Percentiles rank a stretch among this genome's conserved stretches.
Conservation (phyloP, 1,140 invertebrate genomes). For the Sitobion miscanthi region DNA sequence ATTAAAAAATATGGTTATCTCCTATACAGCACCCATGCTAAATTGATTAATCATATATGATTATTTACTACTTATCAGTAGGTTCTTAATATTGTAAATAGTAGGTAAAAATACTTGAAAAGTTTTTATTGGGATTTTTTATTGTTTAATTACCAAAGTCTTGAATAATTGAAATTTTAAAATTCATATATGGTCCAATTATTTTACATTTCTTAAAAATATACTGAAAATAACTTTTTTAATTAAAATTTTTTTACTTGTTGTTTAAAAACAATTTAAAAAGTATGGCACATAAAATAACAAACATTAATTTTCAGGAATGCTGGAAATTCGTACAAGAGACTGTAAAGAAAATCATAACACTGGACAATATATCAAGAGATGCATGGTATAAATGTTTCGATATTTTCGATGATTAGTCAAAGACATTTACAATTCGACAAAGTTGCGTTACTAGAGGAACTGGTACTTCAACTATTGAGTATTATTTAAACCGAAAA, state of each 20-base stretch:
- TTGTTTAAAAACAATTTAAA: neutral
- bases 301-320: conserved; percentile 86
- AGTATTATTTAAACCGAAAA: conserved; percentile 65
- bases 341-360: conserved; percentile 89
- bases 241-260: neutral
- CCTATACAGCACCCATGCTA: no score
- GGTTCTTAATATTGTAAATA: no score
- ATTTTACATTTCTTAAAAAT: no score
- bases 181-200: no score
- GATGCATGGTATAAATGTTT: conserved; percentile 90
- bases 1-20: no score
- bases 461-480: conserved; percentile 79
- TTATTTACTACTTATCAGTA: no score
- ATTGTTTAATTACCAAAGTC: no score
- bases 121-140: no score
- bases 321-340: conserved; percentile 85
- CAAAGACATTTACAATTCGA: conserved; percentile 83
- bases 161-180: no score
- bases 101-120: no score
- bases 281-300: conserved; percentile 75
- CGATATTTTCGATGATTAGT: conserved; percentile 89
- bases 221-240: no score
- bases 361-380: conserved; percentile 80
- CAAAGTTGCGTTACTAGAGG: conserved; percentile 79
- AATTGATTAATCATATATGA: no score